Percentiles rank a stretch among this genome's conserved stretches.
Conservation (phyloP, 92 coral and sea anemone genomes). For the Plumapathes pennacea region DNA sequence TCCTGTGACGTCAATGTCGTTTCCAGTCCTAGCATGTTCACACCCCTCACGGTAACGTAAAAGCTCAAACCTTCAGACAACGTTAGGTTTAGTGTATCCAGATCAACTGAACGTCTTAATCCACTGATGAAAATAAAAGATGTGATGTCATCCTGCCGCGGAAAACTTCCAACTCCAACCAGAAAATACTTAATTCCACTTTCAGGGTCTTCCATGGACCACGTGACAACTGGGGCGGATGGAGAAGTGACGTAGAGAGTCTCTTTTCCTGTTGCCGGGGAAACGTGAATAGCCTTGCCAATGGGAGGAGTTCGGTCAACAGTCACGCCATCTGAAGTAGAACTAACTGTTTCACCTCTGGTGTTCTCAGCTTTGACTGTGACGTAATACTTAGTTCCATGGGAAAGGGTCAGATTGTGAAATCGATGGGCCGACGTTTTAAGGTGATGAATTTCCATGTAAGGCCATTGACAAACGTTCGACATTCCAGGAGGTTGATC, state of each 20-base stretch:
- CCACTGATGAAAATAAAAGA: constrained; percentile 46
- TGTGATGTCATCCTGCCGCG: constrained; percentile 64
- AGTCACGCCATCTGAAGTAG: constrained; percentile 88
- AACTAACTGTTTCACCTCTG: constrained; percentile 64
- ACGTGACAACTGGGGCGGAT: constrained; percentile 81
- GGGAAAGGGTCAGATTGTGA: constrained; percentile 70
- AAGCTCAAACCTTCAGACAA: constrained; percentile 64
- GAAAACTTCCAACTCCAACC: constrained; percentile 72
- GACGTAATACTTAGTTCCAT: constrained; percentile 81
- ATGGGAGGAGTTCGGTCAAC: constrained; percentile 87
- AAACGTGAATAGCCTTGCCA: constrained; percentile 50
- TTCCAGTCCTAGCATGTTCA: constrained; percentile 79
- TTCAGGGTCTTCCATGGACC: constrained; percentile 86
- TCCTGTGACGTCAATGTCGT: constrained; percentile 79
- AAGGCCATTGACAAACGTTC: constrained; percentile 59
- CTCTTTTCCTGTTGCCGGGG: constrained; percentile 68
- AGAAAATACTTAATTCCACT: constrained; percentile 77
- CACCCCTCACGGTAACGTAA: constrained; percentile 73
- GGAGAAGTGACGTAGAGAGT: constrained; percentile 53
- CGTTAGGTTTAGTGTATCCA: constrained; percentile 72
- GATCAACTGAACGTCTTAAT: constrained; percentile 56
- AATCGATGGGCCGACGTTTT: constrained; percentile 73
- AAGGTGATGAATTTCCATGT: constrained; percentile 39
- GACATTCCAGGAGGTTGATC: constrained; percentile 34
- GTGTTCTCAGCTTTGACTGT: constrained; percentile 83